Evolutionary conservation across 2,113 vertebrate genomes (phyloP).

Genomic region (Corythoichthys intestinalis): DNA sequence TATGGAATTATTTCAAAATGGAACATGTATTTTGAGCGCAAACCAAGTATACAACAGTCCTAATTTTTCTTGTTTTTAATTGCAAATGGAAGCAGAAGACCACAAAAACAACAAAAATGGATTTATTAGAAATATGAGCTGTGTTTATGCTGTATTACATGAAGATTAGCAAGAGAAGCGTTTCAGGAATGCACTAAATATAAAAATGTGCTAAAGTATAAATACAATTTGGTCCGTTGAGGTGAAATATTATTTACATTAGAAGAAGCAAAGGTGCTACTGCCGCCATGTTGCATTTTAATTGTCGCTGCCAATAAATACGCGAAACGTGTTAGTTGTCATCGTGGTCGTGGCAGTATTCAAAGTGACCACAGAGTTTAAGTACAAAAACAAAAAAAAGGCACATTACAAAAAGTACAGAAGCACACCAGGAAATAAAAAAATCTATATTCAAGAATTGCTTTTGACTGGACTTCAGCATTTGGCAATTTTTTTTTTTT

Average conservation of each 20-base stretch:
- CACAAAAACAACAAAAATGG: neutral
- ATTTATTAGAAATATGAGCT: neutral
- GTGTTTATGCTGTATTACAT: neutral
- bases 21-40: too few species aligned
- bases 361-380: slow-evolving; percentile 72
- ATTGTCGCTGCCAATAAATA: slow-evolving; percentile 76
- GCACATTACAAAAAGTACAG: slow-evolving; percentile 77
- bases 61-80: neutral
- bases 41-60: neutral
- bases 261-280: slow-evolving; percentile 70
- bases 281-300: slow-evolving; percentile 63
- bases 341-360: slow-evolving; percentile 36
- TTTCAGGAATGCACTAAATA: neutral
- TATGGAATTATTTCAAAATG: too few species aligned
- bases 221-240: slow-evolving; percentile 99
- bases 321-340: slow-evolving; percentile 63
- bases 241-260: slow-evolving; percentile 85
- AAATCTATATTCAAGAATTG: too few species aligned
- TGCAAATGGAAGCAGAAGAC: neutral
- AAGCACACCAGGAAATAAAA: slow-evolving; percentile 30
- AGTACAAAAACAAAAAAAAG: slow-evolving; percentile 81
- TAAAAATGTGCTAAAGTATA: slow-evolving; percentile 78
- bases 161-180: neutral
- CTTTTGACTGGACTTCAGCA: too few species aligned
- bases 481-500: too few species aligned